Evolutionary conservation across 1,140 invertebrate species (phyloP).

Genomic region (Rhopalosiphum maidis): DNA sequence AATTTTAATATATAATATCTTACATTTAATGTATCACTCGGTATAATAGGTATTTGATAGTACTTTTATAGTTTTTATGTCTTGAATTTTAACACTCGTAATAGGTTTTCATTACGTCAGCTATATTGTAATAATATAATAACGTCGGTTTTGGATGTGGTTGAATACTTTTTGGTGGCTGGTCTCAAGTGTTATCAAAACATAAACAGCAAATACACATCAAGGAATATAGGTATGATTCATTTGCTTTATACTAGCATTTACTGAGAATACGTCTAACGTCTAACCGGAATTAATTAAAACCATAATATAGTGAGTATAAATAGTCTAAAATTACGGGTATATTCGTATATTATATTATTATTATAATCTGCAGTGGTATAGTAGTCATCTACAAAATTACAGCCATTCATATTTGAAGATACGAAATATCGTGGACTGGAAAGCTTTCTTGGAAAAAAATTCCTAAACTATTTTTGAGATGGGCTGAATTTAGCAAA

Average conservation of each 20-base stretch:
- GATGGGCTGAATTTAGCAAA: not conserved
- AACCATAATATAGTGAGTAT: not conserved
- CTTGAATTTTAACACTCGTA: too few species aligned
- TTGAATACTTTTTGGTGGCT: not conserved
- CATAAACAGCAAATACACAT: not conserved
- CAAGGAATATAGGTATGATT: not conserved
- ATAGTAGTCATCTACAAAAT: not conserved
- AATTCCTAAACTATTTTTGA: not conserved
- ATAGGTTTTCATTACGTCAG: not conserved
- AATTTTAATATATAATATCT: too few species aligned
- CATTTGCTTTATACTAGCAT: not conserved
- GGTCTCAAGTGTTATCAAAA: not conserved
- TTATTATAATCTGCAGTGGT: not conserved
- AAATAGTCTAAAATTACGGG: not conserved
- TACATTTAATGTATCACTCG: too few species aligned
- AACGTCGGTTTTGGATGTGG: not conserved
- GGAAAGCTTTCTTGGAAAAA: not conserved
- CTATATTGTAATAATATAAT: not conserved
- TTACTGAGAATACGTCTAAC: not conserved
- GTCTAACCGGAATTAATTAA: not conserved
- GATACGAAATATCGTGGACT: not conserved
- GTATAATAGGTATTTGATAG: too few species aligned
- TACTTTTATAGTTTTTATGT: too few species aligned
- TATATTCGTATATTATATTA: not conserved
- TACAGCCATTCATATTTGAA: not conserved